These are phyloP conservation scores for Pelochelys cantorii DNA, from an alignment of 2,797 vertebrate species.

Conservation along the genomic window DNA sequence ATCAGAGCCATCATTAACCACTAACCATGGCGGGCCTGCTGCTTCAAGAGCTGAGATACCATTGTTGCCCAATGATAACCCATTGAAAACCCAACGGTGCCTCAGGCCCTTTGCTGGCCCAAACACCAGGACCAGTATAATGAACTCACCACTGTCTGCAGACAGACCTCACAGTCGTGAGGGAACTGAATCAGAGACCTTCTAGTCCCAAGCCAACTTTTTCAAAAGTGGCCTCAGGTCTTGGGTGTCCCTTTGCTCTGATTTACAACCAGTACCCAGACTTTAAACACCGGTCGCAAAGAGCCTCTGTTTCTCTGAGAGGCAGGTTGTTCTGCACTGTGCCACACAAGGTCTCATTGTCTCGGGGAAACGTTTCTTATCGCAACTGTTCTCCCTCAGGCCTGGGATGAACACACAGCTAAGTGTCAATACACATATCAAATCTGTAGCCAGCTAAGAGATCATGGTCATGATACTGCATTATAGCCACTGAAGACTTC, in stretches of 20 bases:
- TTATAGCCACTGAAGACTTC: background rate
- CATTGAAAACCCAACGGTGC: background rate
- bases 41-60: background rate
- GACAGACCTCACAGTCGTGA: too few species aligned
- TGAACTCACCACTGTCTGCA: too few species aligned
- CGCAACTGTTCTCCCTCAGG: background rate
- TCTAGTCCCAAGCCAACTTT: too few species aligned
- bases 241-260: too few species aligned
- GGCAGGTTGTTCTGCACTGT: background rate
- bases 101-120: background rate
- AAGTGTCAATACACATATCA: background rate
- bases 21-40: background rate
- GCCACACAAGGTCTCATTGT: background rate
- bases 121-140: too few species aligned
- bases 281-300: too few species aligned
- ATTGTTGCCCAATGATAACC: background rate
- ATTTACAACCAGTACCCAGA: too few species aligned
- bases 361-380: background rate
- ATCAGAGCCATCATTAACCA: background rate
- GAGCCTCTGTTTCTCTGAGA: background rate
- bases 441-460: background rate
- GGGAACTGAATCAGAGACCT: too few species aligned
- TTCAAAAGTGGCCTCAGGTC: too few species aligned
- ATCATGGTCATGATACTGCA: background rate
- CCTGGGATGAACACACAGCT: background rate